A percentile compares a stretch with the other conserved stretches of the same genome.
Evolutionary conservation across 1,140 invertebrate species (phyloP).

Genomic region (Anoplophora glabripennis): DNA sequence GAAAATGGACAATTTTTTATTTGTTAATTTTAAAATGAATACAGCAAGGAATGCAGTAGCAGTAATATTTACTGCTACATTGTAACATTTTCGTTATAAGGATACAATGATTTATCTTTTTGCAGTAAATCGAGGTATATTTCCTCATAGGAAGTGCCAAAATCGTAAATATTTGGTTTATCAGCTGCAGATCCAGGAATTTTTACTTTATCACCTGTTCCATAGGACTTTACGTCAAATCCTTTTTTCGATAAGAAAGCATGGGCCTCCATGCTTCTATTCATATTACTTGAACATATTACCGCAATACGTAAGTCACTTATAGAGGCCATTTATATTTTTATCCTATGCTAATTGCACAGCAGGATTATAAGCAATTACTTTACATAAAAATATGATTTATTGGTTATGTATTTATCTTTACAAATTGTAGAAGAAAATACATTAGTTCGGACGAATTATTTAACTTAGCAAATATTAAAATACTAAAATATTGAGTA

Average conservation of each 20-base stretch:
- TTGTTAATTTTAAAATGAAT: slow-evolving; percentile 21
- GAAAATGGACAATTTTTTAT: slow-evolving; percentile 16
- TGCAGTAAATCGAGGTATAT: slow-evolving; percentile 93
- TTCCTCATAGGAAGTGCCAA: slow-evolving; percentile 92
- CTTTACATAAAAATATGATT: too few species aligned
- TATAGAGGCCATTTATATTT: slow-evolving; percentile 26
- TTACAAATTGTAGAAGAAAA: too few species aligned
- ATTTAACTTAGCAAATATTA: too few species aligned
- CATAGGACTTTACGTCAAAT: slow-evolving; percentile 94
- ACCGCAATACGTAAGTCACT: slow-evolving; percentile 82
- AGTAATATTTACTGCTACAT: too few species aligned
- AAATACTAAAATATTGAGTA: too few species aligned
- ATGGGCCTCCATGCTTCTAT: slow-evolving; percentile 99
- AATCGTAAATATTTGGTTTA: slow-evolving; percentile 97
- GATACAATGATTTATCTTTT: slow-evolving; percentile 87
- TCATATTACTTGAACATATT: slow-evolving; percentile 99
- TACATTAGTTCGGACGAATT: too few species aligned
- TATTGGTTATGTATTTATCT: too few species aligned
- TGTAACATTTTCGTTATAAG: slow-evolving; percentile 39
- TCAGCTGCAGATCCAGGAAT: slow-evolving; percentile 92
- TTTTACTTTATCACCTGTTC: slow-evolving; percentile 97
- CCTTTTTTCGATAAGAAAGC: slow-evolving; percentile 95
- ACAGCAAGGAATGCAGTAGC: too few species aligned
- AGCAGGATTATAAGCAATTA: too few species aligned
- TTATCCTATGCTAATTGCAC: neutral